phyloP scores from a whole-genome alignment of 2,888 invertebrate species.

The Xestia xanthographa region DNA sequence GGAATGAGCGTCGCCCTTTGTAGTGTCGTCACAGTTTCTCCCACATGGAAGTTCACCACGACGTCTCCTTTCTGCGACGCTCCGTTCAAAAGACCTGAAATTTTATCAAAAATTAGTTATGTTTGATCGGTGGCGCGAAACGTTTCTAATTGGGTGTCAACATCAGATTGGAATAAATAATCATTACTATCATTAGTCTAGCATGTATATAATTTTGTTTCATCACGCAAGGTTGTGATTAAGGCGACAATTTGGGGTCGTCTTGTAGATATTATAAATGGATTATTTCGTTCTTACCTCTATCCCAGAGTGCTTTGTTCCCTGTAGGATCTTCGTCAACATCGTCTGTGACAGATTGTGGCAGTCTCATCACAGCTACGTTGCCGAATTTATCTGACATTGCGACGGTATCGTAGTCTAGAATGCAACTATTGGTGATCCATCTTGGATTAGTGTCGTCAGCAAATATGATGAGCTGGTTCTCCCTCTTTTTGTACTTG shows the following conservation, averaged over 20 bases:
- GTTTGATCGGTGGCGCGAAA: not conserved
- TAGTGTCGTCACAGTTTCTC: constrained; percentile 98
- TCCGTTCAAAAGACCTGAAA: constrained; percentile 96
- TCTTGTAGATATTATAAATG: not conserved
- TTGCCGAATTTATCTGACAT: constrained; percentile 99
- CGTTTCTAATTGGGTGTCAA: constrained; percentile 1
- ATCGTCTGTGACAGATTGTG: constrained; percentile 98
- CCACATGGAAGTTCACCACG: constrained; percentile 98
- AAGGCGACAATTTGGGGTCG: not conserved
- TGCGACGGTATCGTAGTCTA: constrained; percentile 99
- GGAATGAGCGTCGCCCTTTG: constrained; percentile 99
- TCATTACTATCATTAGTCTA: constrained; percentile 90
- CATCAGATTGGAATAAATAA: constrained; percentile 80
- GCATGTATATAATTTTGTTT: constrained; percentile 88
- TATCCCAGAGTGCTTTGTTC: constrained; percentile 98
- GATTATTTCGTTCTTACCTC: constrained; percentile 85
- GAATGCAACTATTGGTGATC: constrained; percentile 97
- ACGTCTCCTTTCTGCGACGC: constrained; percentile 99
- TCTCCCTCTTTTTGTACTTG: constrained; percentile 98
- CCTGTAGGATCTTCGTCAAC: constrained; percentile 99
- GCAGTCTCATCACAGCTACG: constrained; percentile 96
- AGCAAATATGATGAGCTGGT: constrained; percentile 99
- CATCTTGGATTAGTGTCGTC: constrained; percentile 99
- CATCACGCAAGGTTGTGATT: constrained; percentile 76
- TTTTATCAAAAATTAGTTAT: constrained; percentile 20